Percentiles rank a stretch among this genome's conserved stretches.
Evolutionary conservation across 2,113 vertebrate species (phyloP).

Genomic region (Boleophthalmus pectinirostris): DNA sequence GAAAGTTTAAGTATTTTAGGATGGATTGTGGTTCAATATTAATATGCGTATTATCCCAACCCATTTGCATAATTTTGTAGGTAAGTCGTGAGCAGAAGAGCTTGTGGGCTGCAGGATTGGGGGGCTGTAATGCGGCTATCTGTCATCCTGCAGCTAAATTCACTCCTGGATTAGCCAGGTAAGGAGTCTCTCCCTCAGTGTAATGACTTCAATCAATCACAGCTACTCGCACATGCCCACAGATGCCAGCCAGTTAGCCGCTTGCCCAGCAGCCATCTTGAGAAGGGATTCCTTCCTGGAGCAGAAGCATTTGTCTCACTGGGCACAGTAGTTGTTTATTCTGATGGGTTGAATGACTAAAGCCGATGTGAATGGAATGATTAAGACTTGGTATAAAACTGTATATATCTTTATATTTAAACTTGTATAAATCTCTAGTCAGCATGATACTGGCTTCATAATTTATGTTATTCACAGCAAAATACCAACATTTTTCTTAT

Average conservation of each 20-base stretch:
- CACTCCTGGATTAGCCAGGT: conserved; percentile 75
- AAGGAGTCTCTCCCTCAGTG: conserved; percentile 68
- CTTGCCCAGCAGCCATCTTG: conserved; percentile 57
- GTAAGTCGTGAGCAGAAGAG: conserved; percentile 38
- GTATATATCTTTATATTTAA: background rate
- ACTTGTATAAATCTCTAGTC: background rate
- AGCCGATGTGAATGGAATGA: background rate
- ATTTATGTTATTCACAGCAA: no score
- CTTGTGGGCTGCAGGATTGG: conserved; percentile 56
- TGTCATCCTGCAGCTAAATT: conserved; percentile 70
- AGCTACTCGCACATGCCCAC: conserved; percentile 27
- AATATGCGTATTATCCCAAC: conserved; percentile 35
- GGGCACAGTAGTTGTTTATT: conserved; percentile 24
- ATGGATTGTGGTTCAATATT: conserved; percentile 25
- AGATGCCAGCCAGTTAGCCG: conserved; percentile 48
- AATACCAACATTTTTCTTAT: no score
- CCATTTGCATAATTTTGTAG: conserved; percentile 46
- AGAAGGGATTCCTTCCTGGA: conserved; percentile 33
- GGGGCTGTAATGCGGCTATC: conserved; percentile 65
- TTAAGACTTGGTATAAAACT: background rate
- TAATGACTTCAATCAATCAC: conserved; percentile 78
- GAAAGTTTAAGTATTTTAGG: conserved; percentile 10
- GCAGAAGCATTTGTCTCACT: conserved; percentile 27
- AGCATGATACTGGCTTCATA: background rate
- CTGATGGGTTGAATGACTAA: conserved; percentile 7